Percentiles rank a stretch among this genome's conserved stretches.
Conservation (phyloP, 1,140 invertebrate genomes). For the Scaptomyza pallida region DNA sequence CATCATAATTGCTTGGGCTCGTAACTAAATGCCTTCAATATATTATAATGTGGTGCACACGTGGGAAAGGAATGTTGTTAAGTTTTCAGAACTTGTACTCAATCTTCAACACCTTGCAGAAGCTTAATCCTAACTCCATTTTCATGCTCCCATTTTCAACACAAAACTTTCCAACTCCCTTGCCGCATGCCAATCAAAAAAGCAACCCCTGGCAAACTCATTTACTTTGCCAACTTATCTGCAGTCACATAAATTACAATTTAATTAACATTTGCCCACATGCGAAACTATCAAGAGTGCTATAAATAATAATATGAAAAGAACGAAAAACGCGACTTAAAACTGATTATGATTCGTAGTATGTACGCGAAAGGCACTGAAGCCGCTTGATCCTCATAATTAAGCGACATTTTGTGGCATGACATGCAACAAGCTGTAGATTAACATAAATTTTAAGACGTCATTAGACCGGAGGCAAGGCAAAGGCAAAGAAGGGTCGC, state of each 20-base stretch:
- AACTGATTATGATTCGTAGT: conserved; percentile 69
- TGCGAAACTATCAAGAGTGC: conserved; percentile 43
- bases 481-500: background rate
- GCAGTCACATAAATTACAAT: conserved; percentile 67
- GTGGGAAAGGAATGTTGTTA: conserved; percentile 62
- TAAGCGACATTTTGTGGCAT: conserved; percentile 79
- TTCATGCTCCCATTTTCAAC: no score
- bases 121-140: no score
- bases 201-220: conserved; percentile 14
- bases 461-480: conserved; percentile 16
- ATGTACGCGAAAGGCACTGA: background rate
- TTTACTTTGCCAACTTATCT: conserved; percentile 45
- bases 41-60: conserved; percentile 27
- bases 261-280: conserved; percentile 69
- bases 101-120: no score
- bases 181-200: no score
- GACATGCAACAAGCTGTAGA: conserved; percentile 74
- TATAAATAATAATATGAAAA: conserved; percentile 66
- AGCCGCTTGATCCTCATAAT: conserved; percentile 62
- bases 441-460: conserved; percentile 75
- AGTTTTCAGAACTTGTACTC: no score
- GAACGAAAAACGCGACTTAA: conserved; percentile 26
- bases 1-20: conserved; percentile 58
- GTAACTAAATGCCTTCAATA: conserved; percentile 6
- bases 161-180: background rate